Evolutionary conservation across 2,888 invertebrate species (phyloP), one percentile per base, ranked within the genome.

Genomic region (Mythimna loreyi): DNA sequence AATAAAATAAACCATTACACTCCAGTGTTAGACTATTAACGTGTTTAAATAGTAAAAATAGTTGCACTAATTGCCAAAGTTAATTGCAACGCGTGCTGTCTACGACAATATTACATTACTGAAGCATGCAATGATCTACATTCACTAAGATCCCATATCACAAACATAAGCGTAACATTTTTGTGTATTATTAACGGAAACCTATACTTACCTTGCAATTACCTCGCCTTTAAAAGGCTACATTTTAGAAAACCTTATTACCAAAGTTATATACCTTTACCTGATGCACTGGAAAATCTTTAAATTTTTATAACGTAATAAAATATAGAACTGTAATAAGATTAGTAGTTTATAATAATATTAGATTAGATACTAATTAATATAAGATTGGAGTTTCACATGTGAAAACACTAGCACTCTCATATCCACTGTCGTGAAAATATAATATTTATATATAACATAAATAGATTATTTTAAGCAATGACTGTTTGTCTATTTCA

Each of bases 341-440:
- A 95, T 95, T 95, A 95, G 95, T 95, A 95, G 83, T 93, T 93
- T 92, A 94, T 94, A 93, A 93, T 94, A 93, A 91, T 93, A 94
- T 92, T 93, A 94, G 90, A 94, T 92, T 93, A 94, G 90, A 93
- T 94, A 94, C 89, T 92, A 92, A 89, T 91, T 92, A 91, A 91
- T 90, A 92, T 92, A 92, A 90, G 92, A 91, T 94, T 91, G 92
- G 90, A 92, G 93, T 94, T 95, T 96, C 96, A 96, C 96, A 96
- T 96, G 96, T 96, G 96, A 96, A 95, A 95, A 96, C 96, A 96
- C 95, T 94, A 95, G 96, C 96, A 95, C 95, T 95, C 94, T 93
- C 91, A 92, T 94, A 92, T 92, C 93, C 93, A 93, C 76, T 92
- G 91, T 93, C 91, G 90, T 93, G 87, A 91, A 79, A 89, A 93